phyloP scores from a whole-genome alignment of 2,888 invertebrate species.

The Digitonthophagus gazella region DNA sequence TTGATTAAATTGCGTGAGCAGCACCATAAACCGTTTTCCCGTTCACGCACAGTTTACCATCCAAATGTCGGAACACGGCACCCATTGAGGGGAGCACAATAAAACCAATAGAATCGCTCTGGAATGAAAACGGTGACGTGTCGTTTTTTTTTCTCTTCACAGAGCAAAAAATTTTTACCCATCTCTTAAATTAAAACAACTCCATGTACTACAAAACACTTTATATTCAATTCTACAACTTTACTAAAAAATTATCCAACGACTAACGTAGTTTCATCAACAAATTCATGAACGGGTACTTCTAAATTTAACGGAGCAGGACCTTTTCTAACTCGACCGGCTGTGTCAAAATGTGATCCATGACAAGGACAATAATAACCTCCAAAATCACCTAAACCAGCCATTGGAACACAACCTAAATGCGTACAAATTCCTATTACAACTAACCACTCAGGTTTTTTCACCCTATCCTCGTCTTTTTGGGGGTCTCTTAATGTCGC shows the following conservation, averaged over 20 bases:
- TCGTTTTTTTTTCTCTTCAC: background rate
- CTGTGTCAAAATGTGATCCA: conserved; percentile 77
- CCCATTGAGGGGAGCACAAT: conserved; percentile 14
- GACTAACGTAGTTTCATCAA: conserved; percentile 56
- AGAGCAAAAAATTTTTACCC: background rate
- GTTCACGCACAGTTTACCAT: conserved; percentile 13
- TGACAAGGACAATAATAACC: conserved; percentile 84
- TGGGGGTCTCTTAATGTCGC: conserved; percentile 68
- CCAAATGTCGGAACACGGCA: conserved; percentile 6
- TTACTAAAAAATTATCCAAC: conserved; percentile 55
- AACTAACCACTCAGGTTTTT: conserved; percentile 73
- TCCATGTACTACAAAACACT: background rate
- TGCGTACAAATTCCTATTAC: conserved; percentile 81
- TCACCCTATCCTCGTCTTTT: conserved; percentile 62
- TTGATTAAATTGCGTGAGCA: conserved; percentile 11
- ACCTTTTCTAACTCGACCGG: conserved; percentile 73
- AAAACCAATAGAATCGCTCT: conserved; percentile 6
- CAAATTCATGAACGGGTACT: conserved; percentile 63
- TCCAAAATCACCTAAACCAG: conserved; percentile 62
- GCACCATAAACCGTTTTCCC: conserved; percentile 6
- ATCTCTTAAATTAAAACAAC: background rate
- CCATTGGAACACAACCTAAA: conserved; percentile 80
- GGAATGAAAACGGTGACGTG: background rate
- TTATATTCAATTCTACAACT: background rate
- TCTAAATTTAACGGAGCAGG: conserved; percentile 72